phyloP scores from a whole-genome alignment of 1,140 invertebrate genomes.

The Periplaneta americana region DNA sequence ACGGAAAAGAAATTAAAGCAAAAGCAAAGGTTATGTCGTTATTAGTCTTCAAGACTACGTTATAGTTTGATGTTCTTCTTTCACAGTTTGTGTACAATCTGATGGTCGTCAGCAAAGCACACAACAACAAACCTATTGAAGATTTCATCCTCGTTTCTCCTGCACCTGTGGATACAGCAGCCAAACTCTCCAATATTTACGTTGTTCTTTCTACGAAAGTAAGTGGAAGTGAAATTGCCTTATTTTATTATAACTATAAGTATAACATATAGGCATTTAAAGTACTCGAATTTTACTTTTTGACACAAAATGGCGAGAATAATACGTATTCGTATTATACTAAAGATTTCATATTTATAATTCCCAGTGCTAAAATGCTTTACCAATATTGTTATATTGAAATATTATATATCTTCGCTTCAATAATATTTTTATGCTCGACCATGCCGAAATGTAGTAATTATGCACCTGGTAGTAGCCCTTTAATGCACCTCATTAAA shows the following conservation, averaged over 20 bases:
- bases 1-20: too few relatives aligned
- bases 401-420: background rate
- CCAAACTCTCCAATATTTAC: conserved; percentile 92
- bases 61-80: background rate
- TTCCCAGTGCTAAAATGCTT: background rate
- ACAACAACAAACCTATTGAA: conserved; percentile 93
- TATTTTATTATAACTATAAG: background rate
- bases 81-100: conserved; percentile 94
- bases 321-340: too few relatives aligned
- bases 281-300: too few relatives aligned
- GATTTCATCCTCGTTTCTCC: conserved; percentile 95
- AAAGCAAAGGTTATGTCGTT: too few relatives aligned
- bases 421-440: too few relatives aligned
- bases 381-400: background rate
- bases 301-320: too few relatives aligned
- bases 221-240: conserved; percentile 22
- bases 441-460: too few relatives aligned
- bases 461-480: too few relatives aligned
- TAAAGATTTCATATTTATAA: too few relatives aligned
- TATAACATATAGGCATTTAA: too few relatives aligned
- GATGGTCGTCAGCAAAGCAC: conserved; percentile 96
- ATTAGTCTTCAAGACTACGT: too few relatives aligned
- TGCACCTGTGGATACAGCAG: conserved; percentile 95
- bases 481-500: too few relatives aligned
- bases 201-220: conserved; percentile 81